Percentiles rank a stretch among this genome's conserved stretches.
phyloP scores from a whole-genome alignment of 2,113 vertebrate species.

The Dolichallabes microphthalmus region DNA sequence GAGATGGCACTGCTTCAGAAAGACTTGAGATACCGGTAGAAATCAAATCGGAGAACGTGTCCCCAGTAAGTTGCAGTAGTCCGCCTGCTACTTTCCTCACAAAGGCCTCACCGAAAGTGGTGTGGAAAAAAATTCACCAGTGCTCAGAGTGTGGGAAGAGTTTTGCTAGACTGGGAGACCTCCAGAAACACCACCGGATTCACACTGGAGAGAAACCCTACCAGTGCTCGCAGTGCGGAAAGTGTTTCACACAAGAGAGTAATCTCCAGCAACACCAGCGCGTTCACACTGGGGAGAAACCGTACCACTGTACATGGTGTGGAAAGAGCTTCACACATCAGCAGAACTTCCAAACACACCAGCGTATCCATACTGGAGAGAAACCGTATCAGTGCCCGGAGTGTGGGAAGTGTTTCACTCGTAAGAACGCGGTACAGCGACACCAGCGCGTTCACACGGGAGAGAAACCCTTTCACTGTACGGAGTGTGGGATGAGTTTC shows the following conservation, averaged over 20 bases:
- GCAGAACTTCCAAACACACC: constrained; percentile 16
- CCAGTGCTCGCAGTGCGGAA: constrained; percentile 7
- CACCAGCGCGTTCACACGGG: constrained; percentile 14
- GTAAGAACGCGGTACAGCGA: constrained; percentile 13
- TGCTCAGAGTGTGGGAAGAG: constrained; percentile 16
- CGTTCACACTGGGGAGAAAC: constrained; percentile 7
- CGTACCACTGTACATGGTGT: constrained; percentile 1
- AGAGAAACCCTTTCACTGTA: constrained; percentile 9
- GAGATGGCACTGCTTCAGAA: neutral
- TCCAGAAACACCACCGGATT: constrained; percentile 5
- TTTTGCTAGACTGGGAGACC: constrained; percentile 21
- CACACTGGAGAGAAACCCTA: neutral
- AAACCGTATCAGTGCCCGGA: constrained; percentile 9
- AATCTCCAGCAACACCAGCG: constrained; percentile 20
- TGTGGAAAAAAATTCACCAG: constrained; percentile 9
- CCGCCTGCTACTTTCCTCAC: neutral
- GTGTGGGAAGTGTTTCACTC: constrained; percentile 4
- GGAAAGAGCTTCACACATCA: constrained; percentile 8
- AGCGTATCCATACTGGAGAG: constrained; percentile 2
- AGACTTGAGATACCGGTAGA: neutral
- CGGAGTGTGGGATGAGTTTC: neutral
- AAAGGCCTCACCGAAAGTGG: neutral
- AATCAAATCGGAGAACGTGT: neutral
- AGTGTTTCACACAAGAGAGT: constrained; percentile 2
- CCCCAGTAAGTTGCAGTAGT: neutral